Conservation (phyloP, 2,888 invertebrate species). For the Dione juno region DNA sequence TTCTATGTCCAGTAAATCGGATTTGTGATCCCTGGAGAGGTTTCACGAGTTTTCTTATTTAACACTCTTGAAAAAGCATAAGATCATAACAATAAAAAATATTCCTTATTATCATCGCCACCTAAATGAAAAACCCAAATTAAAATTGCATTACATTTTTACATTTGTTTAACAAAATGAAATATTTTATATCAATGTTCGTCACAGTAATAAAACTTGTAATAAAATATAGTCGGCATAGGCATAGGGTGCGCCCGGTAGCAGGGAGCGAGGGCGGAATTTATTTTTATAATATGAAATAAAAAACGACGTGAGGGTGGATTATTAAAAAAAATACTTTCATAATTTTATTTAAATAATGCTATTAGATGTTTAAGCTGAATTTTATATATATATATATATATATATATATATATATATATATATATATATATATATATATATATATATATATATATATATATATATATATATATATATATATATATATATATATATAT, state of each 20-base stretch:
- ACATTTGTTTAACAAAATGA: constrained; percentile 5
- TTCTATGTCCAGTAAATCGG: constrained; percentile 79
- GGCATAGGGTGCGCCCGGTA: constrained; percentile 9
- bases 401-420: too few species aligned
- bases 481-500: too few species aligned
- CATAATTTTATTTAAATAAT: constrained; percentile 13
- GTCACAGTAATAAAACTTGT: constrained; percentile 8
- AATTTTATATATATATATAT: background rate
- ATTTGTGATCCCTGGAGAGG: constrained; percentile 70
- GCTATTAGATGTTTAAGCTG: background rate
- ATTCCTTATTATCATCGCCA: constrained; percentile 46
- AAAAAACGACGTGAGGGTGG: constrained; percentile 18
- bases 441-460: too few species aligned
- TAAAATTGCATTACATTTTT: constrained; percentile 2
- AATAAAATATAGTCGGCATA: constrained; percentile 18
- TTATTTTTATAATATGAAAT: constrained; percentile 26
- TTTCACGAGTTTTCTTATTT: constrained; percentile 74
- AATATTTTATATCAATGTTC: constrained; percentile 9
- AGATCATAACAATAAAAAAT: constrained; percentile 23
- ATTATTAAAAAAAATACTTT: constrained; percentile 24
- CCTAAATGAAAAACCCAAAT: background rate
- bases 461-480: too few species aligned
- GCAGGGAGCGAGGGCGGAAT: constrained; percentile 14
- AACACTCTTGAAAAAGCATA: constrained; percentile 70
- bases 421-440: too few species aligned